Evolutionary conservation across 2,113 vertebrate genomes (phyloP), one percentile per base, ranked within the genome.

Genomic region (Colius striatus): DNA sequence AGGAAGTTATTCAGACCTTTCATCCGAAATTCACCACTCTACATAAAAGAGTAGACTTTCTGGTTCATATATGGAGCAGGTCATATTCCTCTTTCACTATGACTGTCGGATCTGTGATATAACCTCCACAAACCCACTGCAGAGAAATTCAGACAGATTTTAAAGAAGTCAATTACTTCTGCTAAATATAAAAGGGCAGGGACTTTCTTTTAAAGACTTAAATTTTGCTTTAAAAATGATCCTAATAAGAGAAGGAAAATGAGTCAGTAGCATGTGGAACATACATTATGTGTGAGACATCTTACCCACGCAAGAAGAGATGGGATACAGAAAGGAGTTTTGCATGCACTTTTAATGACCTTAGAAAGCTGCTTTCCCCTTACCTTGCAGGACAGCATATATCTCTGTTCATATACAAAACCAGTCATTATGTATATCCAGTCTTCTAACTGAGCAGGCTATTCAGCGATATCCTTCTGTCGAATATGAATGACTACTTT

Each of bases 21-120:
- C 53, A 79, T 95, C 77, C 87, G 86, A 96, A 94, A 92, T 95
- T 87, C 80, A 84, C 80, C 76, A 27, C 57, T 74, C 77, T 87
- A 89, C n/a, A 11, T 86, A 81, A 74, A 85, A 92, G 70, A 89
- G 70, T 57, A 89, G 65, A 93, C 93, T 97, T 97, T 88, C 88
- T 92, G 73, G 86, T 94, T 95, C 73, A 82, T 89, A 36, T 70
- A 61, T 82, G 83, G 90, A 94, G 76, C 80, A 87, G 90, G 80
- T 95, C 91, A 93, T 94, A 97, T 96, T 97, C 95, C 96, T 96
- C 95, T 97, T 96, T 96, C 92, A 0, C 80, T 95, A 78, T 96
- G 93, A 97, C 85, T 95, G 45, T 90, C 58, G 76, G 60, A 75
- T 81, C 79, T 90, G 73, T 84, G 94, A 84, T 78, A 72, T 8